These are phyloP conservation scores for Plecotus auritus DNA, from an alignment of 2,113 vertebrate genomes.

Conservation along the genomic window DNA sequence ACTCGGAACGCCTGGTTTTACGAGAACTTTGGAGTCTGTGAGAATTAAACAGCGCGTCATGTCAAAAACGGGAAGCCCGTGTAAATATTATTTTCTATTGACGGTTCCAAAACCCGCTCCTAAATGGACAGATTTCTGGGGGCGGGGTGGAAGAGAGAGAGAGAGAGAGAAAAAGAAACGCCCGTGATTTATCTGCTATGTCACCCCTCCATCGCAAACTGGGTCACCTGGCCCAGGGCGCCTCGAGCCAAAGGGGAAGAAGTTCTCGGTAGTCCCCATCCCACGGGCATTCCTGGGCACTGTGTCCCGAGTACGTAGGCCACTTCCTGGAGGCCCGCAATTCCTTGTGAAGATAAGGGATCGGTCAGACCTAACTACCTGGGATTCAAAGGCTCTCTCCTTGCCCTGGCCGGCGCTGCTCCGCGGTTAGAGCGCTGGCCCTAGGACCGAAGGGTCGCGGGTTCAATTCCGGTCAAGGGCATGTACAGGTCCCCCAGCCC, in stretches of 20 bases:
- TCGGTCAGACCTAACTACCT: background rate
- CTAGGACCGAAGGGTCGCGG: too few species aligned
- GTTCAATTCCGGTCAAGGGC: too few species aligned
- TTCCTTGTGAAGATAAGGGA: background rate
- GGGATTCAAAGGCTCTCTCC: background rate
- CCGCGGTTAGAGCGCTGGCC: too few species aligned
- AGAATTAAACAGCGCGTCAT: conserved; percentile 57
- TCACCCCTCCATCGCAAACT: background rate
- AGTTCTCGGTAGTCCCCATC: background rate
- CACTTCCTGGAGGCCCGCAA: background rate
- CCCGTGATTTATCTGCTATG: background rate
- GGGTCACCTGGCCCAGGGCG: background rate
- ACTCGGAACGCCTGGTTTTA: conserved; percentile 51
- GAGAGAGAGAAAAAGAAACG: background rate
- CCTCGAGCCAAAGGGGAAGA: background rate
- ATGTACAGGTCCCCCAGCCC: too few species aligned
- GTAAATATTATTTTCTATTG: conserved; percentile 26
- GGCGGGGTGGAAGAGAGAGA: fast-evolving
- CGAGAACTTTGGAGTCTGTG: conserved; percentile 51
- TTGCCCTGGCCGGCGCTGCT: too few species aligned
- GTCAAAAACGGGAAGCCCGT: conserved; percentile 25
- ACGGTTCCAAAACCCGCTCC: background rate
- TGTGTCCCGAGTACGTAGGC: fast-evolving
- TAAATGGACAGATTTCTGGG: background rate
- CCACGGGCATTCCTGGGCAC: background rate